These are phyloP conservation scores for Eleutherodactylus coqui DNA, from an alignment of 2,797 vertebrate species.

Conservation along the genomic window DNA sequence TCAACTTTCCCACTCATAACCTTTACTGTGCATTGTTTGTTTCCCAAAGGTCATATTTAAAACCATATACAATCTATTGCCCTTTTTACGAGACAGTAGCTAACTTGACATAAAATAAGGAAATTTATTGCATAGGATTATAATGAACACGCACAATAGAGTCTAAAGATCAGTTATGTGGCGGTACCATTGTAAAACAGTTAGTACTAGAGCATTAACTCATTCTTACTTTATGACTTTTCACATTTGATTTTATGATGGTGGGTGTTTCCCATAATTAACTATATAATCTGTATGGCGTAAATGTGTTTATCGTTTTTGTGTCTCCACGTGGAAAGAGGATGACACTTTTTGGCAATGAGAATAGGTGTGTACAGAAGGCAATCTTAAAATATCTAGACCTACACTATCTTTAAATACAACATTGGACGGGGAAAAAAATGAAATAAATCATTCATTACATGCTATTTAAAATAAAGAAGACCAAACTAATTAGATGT, in stretches of 20 bases:
- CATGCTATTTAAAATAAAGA: too few species aligned
- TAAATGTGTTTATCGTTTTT: constrained; percentile 39
- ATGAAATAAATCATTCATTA: too few species aligned
- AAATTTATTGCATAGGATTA: constrained; percentile 83
- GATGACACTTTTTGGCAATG: constrained; percentile 7
- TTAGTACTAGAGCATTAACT: constrained; percentile 84
- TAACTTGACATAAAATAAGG: constrained; percentile 69
- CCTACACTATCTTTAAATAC: neutral
- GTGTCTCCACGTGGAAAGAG: neutral
- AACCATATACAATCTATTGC: constrained; percentile 63
- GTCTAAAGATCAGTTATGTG: constrained; percentile 85
- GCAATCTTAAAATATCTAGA: neutral
- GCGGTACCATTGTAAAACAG: constrained; percentile 77
- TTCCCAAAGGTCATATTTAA: constrained; percentile 67
- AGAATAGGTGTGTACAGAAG: neutral
- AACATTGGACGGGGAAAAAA: neutral
- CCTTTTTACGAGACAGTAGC: constrained; percentile 63
- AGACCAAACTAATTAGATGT: too few species aligned
- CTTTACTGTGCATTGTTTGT: constrained; percentile 61
- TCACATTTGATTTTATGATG: constrained; percentile 79
- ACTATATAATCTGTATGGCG: constrained; percentile 50
- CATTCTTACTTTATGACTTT: constrained; percentile 84
- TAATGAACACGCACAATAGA: constrained; percentile 80
- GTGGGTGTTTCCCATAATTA: constrained; percentile 77
- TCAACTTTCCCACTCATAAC: constrained; percentile 59